These are phyloP conservation scores for Muschampia plurimacula DNA, from an alignment of 2,888 invertebrate species.

Conservation along the genomic window DNA sequence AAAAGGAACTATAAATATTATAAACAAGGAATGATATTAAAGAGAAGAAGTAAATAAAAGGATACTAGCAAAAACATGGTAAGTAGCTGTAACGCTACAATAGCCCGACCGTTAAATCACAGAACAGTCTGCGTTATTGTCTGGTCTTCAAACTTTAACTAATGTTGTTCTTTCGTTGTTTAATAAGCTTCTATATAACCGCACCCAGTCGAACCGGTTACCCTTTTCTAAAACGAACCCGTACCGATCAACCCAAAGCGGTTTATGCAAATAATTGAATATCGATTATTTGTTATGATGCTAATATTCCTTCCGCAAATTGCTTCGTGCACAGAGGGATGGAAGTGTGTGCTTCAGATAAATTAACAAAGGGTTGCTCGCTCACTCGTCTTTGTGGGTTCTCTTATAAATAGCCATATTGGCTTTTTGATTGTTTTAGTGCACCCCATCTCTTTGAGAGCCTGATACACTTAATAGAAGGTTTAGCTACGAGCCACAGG, in stretches of 20 bases:
- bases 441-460: conserved; percentile 51
- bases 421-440: conserved; percentile 67
- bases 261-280: conserved; percentile 40
- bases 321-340: conserved; percentile 34
- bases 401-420: conserved; percentile 60
- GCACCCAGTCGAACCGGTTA: neutral
- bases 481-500: neutral
- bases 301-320: conserved; percentile 39
- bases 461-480: conserved; percentile 3
- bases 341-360: conserved; percentile 49
- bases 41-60: too few species aligned
- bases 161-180: neutral
- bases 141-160: too few species aligned
- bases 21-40: too few species aligned
- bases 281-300: conserved; percentile 41
- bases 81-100: too few species aligned
- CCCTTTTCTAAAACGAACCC: conserved; percentile 11
- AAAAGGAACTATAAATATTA: too few species aligned
- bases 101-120: too few species aligned
- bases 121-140: too few species aligned
- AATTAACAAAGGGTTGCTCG: conserved; percentile 61
- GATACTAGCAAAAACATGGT: too few species aligned
- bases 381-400: conserved; percentile 52
- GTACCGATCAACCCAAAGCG: conserved; percentile 14
- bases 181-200: neutral